Evolutionary conservation across 2,888 invertebrate genomes (phyloP), one percentile per base, ranked within the genome.

Genomic region (Caenorhabditis sp.): DNA sequence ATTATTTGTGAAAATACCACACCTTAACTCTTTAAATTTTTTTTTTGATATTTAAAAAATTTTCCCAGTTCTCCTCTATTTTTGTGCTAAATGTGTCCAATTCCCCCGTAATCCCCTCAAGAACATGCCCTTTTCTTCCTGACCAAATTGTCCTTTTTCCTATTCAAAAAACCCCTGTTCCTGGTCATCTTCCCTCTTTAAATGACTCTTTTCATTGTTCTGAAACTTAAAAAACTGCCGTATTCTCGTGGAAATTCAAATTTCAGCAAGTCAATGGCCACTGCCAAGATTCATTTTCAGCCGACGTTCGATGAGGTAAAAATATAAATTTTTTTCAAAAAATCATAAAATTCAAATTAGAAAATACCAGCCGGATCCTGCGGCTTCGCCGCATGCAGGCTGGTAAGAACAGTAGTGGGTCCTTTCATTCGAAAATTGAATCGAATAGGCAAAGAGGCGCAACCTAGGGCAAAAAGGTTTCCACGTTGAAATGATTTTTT

Each of bases 271-370:
- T 22, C 0, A 35, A 74, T 76, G 76, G 76, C 76, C 9, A 76
- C 76, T 60, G 76, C 76, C 18, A 76, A 76, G 53, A 72, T 80
- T 51, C 80, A 80, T 15, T 80, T 68, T 53, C 55, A 72, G 15
- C 80, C 80, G n/a, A 55, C n/a, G 20, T 80, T 80, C 18, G 79
- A 80, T 62, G 79, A 80, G 68, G 79, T 72, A n/a, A 58, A 47
- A 8, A 51, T 40, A 6, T n/a, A 20, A 24, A 53, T 37, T 4
- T 35, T 68, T 58, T 26, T n/a, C n/a, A n/a, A n/a, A n/a, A n/a
- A n/a, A n/a, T n/a, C n/a, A n/a, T n/a, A n/a, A n/a, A n/a, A n/a
- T n/a, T n/a, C n/a, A n/a, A n/a, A n/a, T n/a, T n/a, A n/a, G n/a
- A n/a, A n/a, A n/a, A n/a, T n/a, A n/a, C n/a, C n/a, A n/a, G n/a